These are phyloP conservation scores for Megalurothrips usitatus DNA, from an alignment of 2,888 invertebrate genomes.

Conservation along the genomic window DNA sequence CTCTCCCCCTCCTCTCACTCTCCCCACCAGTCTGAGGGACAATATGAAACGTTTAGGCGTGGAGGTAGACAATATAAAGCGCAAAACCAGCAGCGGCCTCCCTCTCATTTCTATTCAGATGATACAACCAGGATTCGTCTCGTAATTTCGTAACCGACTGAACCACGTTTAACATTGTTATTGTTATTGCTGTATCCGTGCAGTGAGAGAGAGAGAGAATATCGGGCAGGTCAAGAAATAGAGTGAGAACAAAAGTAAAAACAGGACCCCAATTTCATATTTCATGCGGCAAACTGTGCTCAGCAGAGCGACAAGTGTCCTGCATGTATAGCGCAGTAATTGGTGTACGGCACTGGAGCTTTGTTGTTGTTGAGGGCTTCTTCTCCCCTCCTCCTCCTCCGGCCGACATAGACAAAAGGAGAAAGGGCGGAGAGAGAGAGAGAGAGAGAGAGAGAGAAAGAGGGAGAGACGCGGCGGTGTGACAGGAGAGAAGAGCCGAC, in stretches of 20 bases:
- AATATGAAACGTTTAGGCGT: too few species aligned
- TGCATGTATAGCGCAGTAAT: not conserved
- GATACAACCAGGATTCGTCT: too few species aligned
- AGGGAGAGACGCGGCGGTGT: not conserved
- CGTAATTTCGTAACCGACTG: too few species aligned
- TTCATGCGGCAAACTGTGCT: not conserved
- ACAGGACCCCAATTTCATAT: not conserved
- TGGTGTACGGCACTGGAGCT: not conserved
- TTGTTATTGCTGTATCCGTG: too few species aligned
- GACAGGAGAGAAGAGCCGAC: not conserved
- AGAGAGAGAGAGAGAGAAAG: not conserved
- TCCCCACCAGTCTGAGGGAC: not conserved
- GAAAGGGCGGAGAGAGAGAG: not conserved
- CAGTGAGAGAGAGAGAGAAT: too few species aligned
- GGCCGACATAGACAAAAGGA: not conserved
- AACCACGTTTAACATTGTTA: too few species aligned
- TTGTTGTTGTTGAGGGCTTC: not conserved
- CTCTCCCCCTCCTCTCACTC: not conserved
- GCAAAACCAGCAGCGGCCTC: too few species aligned
- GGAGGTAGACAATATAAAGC: too few species aligned
- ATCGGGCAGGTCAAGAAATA: not conserved
- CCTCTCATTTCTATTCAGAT: too few species aligned
- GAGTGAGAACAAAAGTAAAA: not conserved
- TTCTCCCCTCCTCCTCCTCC: not conserved
- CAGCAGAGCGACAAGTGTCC: not conserved